Evolutionary conservation across 2,797 vertebrate genomes (phyloP).

Genomic region (Amniataba percoides): DNA sequence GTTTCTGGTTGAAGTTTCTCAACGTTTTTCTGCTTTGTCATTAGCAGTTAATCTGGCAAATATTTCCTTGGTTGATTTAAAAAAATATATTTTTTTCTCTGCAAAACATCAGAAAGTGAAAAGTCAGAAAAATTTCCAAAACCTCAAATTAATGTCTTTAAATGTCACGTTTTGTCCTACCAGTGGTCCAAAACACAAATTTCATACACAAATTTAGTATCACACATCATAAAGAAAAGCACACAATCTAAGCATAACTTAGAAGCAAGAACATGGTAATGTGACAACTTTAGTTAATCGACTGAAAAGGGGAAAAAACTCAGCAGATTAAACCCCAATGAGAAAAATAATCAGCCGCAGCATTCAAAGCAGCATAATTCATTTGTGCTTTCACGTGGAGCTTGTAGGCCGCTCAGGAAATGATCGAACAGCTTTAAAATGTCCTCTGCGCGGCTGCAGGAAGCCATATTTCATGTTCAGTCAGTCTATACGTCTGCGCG

Average conservation of each 20-base stretch:
- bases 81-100: neutral
- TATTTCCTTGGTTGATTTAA: neutral
- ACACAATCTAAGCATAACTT: neutral
- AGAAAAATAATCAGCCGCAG: neutral
- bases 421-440: conserved; percentile 30
- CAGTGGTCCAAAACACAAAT: neutral
- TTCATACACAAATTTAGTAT: neutral
- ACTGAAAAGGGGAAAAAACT: neutral
- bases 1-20: too few species aligned
- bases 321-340: neutral
- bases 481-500: neutral
- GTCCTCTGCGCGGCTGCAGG: conserved; percentile 10
- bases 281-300: neutral
- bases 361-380: neutral
- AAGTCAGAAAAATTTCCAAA: neutral
- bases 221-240: neutral
- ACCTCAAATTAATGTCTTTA: too few species aligned
- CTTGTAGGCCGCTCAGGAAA: conserved; percentile 22
- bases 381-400: neutral
- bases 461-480: conserved; percentile 21
- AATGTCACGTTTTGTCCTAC: neutral
- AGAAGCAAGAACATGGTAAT: neutral
- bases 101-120: neutral
- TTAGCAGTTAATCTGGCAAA: neutral
- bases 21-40: neutral